phyloP scores from a whole-genome alignment of 2,797 vertebrate species.

The Onychomys arenicola region DNA sequence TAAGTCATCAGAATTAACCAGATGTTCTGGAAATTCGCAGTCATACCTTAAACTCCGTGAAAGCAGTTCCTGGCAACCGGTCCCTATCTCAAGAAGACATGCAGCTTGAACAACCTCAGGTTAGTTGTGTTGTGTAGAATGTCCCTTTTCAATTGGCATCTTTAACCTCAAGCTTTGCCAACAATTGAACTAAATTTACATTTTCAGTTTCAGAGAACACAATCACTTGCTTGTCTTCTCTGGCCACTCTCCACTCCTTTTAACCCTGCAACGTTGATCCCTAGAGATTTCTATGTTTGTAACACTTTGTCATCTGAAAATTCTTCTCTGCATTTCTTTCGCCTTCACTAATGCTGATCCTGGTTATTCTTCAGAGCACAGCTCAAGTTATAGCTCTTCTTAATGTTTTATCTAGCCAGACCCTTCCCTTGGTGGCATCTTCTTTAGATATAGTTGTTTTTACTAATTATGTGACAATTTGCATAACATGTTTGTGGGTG shows the following conservation, averaged over 20 bases:
- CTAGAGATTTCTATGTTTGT: background rate
- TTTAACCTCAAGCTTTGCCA: background rate
- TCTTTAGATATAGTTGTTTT: background rate
- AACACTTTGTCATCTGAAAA: background rate
- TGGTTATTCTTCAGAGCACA: background rate
- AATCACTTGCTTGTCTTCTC: background rate
- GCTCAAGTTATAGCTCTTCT: background rate
- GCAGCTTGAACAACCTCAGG: background rate
- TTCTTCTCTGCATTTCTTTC: background rate
- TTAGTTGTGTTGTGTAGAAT: background rate
- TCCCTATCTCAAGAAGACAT: background rate
- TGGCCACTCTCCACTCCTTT: background rate
- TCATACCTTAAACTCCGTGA: background rate
- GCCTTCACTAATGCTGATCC: background rate
- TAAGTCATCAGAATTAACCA: background rate
- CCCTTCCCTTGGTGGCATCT: background rate
- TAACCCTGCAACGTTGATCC: no score
- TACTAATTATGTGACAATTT: background rate
- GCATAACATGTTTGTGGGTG: background rate
- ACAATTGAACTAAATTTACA: background rate
- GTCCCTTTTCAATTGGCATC: background rate
- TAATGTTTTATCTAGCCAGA: background rate
- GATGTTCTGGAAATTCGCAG: background rate
- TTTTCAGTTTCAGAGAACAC: background rate
- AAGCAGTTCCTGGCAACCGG: background rate